These are phyloP conservation scores for Diorhabda carinulata DNA, from an alignment of 1,140 invertebrate species.

Conservation along the genomic window DNA sequence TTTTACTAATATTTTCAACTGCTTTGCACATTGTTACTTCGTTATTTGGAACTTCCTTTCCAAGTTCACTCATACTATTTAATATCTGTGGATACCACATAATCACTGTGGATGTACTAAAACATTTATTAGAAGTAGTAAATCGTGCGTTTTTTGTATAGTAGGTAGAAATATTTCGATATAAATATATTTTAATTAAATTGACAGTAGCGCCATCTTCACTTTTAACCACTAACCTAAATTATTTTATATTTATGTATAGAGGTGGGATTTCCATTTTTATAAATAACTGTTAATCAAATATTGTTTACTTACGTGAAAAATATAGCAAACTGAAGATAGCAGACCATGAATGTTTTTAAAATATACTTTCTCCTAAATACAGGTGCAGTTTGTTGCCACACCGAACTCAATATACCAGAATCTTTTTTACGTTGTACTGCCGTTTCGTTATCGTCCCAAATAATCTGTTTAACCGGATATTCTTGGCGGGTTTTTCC, in stretches of 20 bases:
- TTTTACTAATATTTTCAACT: constrained; percentile 5
- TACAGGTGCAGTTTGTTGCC: constrained; percentile 51
- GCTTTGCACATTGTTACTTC: constrained; percentile 37
- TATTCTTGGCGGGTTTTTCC: constrained; percentile 59
- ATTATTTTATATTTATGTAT: too few relatives aligned
- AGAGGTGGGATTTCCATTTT: too few relatives aligned
- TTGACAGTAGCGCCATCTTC: too few relatives aligned
- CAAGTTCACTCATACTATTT: constrained; percentile 46
- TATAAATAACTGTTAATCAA: too few relatives aligned
- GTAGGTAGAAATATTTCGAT: too few relatives aligned
- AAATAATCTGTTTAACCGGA: constrained; percentile 51
- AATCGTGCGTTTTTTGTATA: too few relatives aligned
- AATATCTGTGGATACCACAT: constrained; percentile 57
- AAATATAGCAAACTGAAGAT: constrained; percentile 55
- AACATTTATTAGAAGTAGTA: too few relatives aligned
- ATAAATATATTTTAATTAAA: too few relatives aligned
- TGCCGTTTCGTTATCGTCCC: constrained; percentile 24
- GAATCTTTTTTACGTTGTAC: constrained; percentile 20
- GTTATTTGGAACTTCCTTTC: constrained; percentile 20
- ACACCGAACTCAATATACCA: constrained; percentile 40
- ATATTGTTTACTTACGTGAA: constrained; percentile 44
- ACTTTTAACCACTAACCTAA: too few relatives aligned
- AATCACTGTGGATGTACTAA: constrained; percentile 51
- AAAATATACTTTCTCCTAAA: constrained; percentile 50
- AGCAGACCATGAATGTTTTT: constrained; percentile 56